Conservation (phyloP, 2,888 invertebrate species). For the Linnaemya tessellans region DNA sequence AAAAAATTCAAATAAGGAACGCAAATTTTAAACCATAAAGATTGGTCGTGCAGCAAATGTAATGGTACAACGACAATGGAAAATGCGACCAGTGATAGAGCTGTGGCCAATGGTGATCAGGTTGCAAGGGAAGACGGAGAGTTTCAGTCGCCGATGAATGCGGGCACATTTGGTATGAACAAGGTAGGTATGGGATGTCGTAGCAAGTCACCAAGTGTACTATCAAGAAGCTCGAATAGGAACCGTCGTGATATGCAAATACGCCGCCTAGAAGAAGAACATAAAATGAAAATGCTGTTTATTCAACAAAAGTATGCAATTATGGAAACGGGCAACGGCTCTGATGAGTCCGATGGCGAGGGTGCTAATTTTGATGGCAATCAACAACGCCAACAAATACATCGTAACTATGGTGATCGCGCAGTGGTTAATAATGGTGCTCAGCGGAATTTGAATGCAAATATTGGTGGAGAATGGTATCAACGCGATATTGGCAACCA, state of each 20-base stretch:
- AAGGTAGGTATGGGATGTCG: neutral
- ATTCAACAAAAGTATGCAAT: neutral
- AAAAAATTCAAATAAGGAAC: neutral
- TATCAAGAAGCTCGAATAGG: no score
- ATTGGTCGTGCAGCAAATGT: constrained; percentile 6
- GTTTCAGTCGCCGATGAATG: neutral
- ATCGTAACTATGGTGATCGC: no score
- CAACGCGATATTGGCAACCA: no score
- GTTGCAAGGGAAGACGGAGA: neutral
- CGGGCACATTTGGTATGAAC: neutral
- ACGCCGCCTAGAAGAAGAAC: constrained; percentile 21
- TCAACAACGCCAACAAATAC: no score
- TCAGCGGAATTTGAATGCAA: no score
- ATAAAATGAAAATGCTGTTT: constrained; percentile 8
- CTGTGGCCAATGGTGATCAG: neutral
- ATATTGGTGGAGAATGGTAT: no score
- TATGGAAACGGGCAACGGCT: neutral
- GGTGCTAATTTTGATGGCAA: no score
- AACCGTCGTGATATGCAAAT: constrained; percentile 1
- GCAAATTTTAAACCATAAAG: constrained; percentile 7
- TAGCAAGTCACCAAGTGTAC: neutral
- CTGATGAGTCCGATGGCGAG: neutral
- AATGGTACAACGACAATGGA: neutral
- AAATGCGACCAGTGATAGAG: no score
- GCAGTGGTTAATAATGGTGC: no score